phyloP scores from a whole-genome alignment of 2,113 vertebrate genomes.

The Danionella cerebrum region DNA sequence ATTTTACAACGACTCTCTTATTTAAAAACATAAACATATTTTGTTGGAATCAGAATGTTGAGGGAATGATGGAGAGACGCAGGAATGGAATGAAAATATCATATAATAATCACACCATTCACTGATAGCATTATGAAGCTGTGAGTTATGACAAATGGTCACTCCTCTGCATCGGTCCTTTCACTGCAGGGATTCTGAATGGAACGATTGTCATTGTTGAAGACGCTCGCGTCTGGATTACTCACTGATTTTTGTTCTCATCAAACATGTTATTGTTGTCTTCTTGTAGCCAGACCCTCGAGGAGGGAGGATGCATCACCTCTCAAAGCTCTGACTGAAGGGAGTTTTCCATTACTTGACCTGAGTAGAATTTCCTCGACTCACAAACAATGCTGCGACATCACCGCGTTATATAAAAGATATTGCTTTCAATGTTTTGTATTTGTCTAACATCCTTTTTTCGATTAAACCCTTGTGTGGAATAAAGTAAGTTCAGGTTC shows the following conservation, averaged over 20 bases:
- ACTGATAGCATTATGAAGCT: constrained; percentile 16
- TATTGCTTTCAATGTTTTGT: too few relatives aligned
- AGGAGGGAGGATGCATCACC: background rate
- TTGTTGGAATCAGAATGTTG: too few relatives aligned
- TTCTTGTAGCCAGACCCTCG: background rate
- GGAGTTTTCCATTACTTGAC: constrained; percentile 7
- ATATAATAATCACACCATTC: constrained; percentile 7
- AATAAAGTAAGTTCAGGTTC: too few relatives aligned
- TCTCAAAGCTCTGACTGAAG: background rate
- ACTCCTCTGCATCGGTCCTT: constrained; percentile 24
- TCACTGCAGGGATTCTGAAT: constrained; percentile 8
- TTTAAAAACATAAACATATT: too few relatives aligned
- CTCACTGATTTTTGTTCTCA: constrained; percentile 14
- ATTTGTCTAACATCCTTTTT: too few relatives aligned
- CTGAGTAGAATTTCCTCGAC: constrained; percentile 15
- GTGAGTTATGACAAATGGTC: constrained; percentile 30
- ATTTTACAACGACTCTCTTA: too few relatives aligned
- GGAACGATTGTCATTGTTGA: constrained; percentile 23
- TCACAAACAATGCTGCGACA: constrained; percentile 16
- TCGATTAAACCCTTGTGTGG: too few relatives aligned
- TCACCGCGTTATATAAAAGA: too few relatives aligned
- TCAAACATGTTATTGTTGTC: constrained; percentile 19
- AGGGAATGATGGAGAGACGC: background rate
- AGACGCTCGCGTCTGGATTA: constrained; percentile 24
- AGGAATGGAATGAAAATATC: background rate